phyloP scores from a whole-genome alignment of 2,797 vertebrate species.

The Myotis myotis region DNA sequence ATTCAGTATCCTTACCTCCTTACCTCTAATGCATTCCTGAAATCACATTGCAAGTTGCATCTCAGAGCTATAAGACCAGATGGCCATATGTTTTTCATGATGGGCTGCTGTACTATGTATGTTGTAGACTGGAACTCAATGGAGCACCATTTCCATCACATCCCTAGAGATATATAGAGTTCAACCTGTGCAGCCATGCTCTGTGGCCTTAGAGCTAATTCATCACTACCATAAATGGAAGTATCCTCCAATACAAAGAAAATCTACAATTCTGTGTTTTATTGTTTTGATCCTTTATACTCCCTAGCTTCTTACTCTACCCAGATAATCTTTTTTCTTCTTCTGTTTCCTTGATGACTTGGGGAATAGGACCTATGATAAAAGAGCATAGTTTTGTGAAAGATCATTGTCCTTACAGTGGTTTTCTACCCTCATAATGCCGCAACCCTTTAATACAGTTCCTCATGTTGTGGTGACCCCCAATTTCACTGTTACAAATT shows the following conservation, averaged over 20 bases:
- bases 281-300: not conserved
- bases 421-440: too few relatives aligned
- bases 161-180: not conserved
- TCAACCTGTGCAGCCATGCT: not conserved
- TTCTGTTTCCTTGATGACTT: not conserved
- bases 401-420: not conserved
- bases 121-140: not conserved
- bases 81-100: not conserved
- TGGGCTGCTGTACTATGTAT: not conserved
- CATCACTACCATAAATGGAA: not conserved
- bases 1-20: not conserved
- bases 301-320: not conserved
- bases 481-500: too few relatives aligned
- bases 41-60: not conserved
- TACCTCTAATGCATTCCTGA: not conserved
- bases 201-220: not conserved
- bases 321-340: not conserved
- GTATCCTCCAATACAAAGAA: not conserved
- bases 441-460: too few relatives aligned
- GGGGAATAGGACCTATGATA: not conserved
- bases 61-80: not conserved
- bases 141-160: not conserved
- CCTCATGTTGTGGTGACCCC: too few relatives aligned
- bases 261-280: not conserved
- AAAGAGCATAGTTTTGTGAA: not conserved